Conservation (phyloP, 2,113 vertebrate species). For the Thamnaconus septentrionalis region DNA sequence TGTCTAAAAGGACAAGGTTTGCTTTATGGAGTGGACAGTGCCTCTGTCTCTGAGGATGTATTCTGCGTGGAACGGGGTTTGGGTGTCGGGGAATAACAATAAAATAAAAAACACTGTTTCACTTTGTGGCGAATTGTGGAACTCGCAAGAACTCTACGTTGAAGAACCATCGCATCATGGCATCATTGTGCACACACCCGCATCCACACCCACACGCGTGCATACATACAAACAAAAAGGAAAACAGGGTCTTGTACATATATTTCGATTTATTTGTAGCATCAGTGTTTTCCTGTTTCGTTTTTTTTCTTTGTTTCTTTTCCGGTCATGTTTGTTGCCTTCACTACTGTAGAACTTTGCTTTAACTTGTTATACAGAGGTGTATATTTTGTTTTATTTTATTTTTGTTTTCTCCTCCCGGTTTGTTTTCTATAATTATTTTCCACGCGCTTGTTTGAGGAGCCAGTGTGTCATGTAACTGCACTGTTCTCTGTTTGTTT, state of each 20-base stretch:
- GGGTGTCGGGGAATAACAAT: slow-evolving; percentile 21
- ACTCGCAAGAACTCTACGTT: slow-evolving; percentile 49
- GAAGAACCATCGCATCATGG: slow-evolving; percentile 46
- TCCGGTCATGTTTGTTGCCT: slow-evolving; percentile 81
- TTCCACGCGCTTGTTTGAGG: slow-evolving; percentile 79
- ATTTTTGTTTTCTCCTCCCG: slow-evolving; percentile 54
- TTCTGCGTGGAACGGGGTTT: slow-evolving; percentile 38
- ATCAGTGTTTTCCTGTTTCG: slow-evolving; percentile 94
- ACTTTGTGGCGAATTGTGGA: slow-evolving; percentile 32
- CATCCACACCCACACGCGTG: slow-evolving; percentile 32
- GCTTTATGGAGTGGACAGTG: slow-evolving; percentile 39
- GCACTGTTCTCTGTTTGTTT: slow-evolving; percentile 76
- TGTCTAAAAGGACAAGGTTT: slow-evolving; percentile 34
- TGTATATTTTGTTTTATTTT: slow-evolving; percentile 83
- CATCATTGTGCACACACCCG: slow-evolving; percentile 50
- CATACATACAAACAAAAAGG: slow-evolving; percentile 79
- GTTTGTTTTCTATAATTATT: slow-evolving; percentile 41
- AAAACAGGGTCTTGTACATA: slow-evolving; percentile 99
- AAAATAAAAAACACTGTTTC: slow-evolving; percentile 38
- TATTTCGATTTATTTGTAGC: slow-evolving; percentile 97
- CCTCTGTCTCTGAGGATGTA: slow-evolving; percentile 35
- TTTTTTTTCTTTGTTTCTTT: slow-evolving; percentile 62
- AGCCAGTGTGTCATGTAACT: slow-evolving; percentile 76
- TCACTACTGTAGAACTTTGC: slow-evolving; percentile 86
- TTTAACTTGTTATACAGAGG: slow-evolving; percentile 85